Conservation (phyloP, 2,888 invertebrate genomes). For the Notocelia uddmanniana region DNA sequence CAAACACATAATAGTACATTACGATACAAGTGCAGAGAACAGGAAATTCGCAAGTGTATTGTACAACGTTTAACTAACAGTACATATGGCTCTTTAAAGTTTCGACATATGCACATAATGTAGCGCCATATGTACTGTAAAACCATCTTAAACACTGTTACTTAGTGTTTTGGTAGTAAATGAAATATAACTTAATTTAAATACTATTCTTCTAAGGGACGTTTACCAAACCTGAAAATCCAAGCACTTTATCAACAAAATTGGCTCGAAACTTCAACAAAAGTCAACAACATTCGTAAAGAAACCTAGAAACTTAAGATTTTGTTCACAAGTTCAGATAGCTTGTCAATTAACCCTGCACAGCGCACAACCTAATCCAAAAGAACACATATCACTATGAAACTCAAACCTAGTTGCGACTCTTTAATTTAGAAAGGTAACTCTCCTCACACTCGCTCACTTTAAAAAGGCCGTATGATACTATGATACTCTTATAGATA, state of each 20-base stretch:
- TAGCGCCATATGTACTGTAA: too few relatives aligned
- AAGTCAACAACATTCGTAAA: conserved; percentile 3
- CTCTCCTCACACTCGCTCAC: not conserved
- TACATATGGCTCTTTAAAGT: too few relatives aligned
- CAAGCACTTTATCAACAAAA: conserved; percentile 23
- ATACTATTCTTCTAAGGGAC: not conserved
- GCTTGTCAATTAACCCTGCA: conserved; percentile 24
- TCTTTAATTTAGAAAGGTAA: not conserved
- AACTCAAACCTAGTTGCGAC: not conserved
- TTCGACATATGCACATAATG: too few relatives aligned
- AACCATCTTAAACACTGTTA: too few relatives aligned
- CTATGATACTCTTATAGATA: not conserved
- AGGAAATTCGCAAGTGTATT: too few relatives aligned
- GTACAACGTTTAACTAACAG: too few relatives aligned
- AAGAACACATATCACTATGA: not conserved
- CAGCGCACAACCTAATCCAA: not conserved
- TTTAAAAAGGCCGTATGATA: not conserved
- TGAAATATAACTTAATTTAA: not conserved
- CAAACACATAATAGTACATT: too few relatives aligned
- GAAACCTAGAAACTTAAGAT: conserved; percentile 21
- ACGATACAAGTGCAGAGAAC: too few relatives aligned
- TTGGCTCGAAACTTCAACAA: conserved; percentile 20
- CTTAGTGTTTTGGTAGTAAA: too few relatives aligned
- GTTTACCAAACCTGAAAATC: not conserved
- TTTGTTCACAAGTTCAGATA: conserved; percentile 26